Evolutionary conservation across 2,888 invertebrate genomes (phyloP), one percentile per base, ranked within the genome.

Genomic region (Lasioglossum calceatum): DNA sequence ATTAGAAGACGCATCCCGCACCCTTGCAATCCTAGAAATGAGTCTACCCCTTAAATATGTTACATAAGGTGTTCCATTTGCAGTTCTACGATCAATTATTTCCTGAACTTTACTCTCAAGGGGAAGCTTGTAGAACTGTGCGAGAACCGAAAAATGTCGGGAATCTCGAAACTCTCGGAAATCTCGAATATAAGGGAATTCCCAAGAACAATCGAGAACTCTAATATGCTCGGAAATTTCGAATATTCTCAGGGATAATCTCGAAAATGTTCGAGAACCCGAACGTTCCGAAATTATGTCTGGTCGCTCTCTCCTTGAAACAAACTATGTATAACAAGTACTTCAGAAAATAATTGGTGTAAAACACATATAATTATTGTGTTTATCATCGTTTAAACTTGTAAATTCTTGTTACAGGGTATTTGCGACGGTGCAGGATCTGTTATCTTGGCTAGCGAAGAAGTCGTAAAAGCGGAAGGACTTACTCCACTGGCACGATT

Each of bases 391-490:
- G 36, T 47, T 1, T 50, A 27, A 44, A 54, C 0, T 14, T 16
- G 14, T 50, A 23, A 64, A 67, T 74, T 39, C 50, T 54, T 50
- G 16, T 58, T 42, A 14, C 94, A 98, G 98, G 99, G 99, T 88
- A 97, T 99, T 92, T 98, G 98, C 94, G 99, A 99, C 96, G 99
- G 99, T n/a, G 99, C 99, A 1, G 98, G 98, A 7, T 98, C 99
- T 39, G 96, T 99, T 2, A 96, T 99, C 27, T 94, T 99, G 77
- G 99, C 99, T 58, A 98, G 98, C 91, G 99, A 99, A 95, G 98
- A 97, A 85, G 98, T 99, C 0, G 96, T 98, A 0, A 98, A 98
- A 94, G 95, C 97, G 91, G 96, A 98, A 92, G 97, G 97, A 89
- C 96, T 99, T 75, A 98, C 97, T 93, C 99, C 99, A 0, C 96